Base-by-base conservation (phyloP, 2,113 vertebrate species). In the Aegotheles bennettii region DNA sequence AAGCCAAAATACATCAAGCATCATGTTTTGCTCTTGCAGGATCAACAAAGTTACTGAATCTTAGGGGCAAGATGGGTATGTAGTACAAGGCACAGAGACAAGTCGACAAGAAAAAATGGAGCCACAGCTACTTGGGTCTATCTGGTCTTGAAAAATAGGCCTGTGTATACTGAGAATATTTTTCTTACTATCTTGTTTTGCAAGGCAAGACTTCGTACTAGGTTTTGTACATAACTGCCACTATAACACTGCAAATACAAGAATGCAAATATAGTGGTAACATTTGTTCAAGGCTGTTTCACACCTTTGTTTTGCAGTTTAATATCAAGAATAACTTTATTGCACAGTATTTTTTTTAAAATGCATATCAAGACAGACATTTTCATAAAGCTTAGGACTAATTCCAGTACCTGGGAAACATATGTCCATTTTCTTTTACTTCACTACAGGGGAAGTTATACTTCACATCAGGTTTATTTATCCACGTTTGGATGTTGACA, bases 401-500 rank as follows among this genome's bases (percentile, higher is more conserved):
- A 71, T 64, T 89, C 51, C 69, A 92, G 77, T 97, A 99, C 99
- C 99, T 99, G 89, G 99, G 99, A 98, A 99, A 99, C 99, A 99
- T 99, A 96, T 99, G 99, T 51, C 99, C 99, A 2, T 98, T 99
- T 97, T 99, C 99, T 96, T 99, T 99, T 77, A 99, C 99, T 97
- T 99, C 99, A 63, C 98, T 99, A 94, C 99, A 99, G 7, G 99
- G 98, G 67, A 99, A 98, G 95, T 99, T 99, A 94, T 99, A 98
- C 94, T 99, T 99, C 38, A 99, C 98, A 20, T 99, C 99, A 56
- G 99, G 99, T 96, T 99, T 99, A 97, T 99, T 99, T 90, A 99
- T 99, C 99, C 99, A 99, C 2, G 99, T 99, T 95, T 99, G 99
- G 97, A 99, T 98, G 96, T 99, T 99, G 89, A 99, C 99, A 0